phyloP scores from a whole-genome alignment of 2,888 invertebrate genomes.

The Azorinus chamasolen region DNA sequence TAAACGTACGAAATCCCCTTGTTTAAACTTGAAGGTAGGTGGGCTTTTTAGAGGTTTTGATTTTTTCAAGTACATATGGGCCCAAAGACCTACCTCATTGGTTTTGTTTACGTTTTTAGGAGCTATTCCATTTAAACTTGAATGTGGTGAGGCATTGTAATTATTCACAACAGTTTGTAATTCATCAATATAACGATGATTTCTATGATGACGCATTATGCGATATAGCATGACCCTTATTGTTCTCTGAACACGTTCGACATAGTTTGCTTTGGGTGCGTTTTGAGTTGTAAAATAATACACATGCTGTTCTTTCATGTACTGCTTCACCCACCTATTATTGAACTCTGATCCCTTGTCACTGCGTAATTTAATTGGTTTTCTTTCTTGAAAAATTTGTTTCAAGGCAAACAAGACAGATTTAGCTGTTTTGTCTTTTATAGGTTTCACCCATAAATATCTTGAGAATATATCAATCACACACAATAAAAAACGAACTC shows the following conservation, averaged over 20 bases:
- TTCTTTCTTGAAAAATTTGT: conserved; percentile 17
- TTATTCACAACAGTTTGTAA: conserved; percentile 29
- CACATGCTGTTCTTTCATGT: conserved; percentile 35
- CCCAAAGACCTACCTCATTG: conserved; percentile 55
- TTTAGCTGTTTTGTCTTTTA: conserved; percentile 44
- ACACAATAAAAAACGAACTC: no score
- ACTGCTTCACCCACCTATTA: conserved; percentile 43
- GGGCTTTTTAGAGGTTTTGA: neutral
- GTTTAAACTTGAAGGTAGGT: conserved; percentile 21
- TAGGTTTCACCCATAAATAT: conserved; percentile 36
- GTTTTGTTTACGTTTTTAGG: conserved; percentile 39
- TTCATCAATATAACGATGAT: conserved; percentile 45
- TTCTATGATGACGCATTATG: conserved; percentile 47
- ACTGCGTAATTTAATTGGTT: conserved; percentile 28
- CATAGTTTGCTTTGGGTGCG: conserved; percentile 44
- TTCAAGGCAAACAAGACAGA: conserved; percentile 40
- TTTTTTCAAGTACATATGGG: conserved; percentile 50
- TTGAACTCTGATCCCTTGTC: conserved; percentile 43
- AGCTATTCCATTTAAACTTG: conserved; percentile 30
- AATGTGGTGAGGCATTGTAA: conserved; percentile 49
- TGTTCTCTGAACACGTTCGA: no score
- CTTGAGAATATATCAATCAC: conserved; percentile 43
- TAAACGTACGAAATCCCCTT: conserved; percentile 29
- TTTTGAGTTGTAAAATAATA: conserved; percentile 53
- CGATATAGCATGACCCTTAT: conserved; percentile 34